Base-by-base conservation (phyloP, 2,888 invertebrate genomes). In the Pantelozetes paolii region DNA sequence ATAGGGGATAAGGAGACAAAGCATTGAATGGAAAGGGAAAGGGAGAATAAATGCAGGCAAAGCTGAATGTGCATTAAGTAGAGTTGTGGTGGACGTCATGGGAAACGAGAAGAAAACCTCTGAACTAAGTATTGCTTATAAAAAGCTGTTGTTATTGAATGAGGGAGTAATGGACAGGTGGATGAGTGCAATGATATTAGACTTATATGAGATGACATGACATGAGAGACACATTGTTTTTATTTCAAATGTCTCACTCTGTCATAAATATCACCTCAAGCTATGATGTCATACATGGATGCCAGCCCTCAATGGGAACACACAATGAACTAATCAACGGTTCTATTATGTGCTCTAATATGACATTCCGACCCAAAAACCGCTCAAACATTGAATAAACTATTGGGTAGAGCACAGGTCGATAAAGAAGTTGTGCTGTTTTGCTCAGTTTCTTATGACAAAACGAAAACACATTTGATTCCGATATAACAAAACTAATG, bases 181-280 rank as follows among this genome's bases (percentile, higher is more conserved):
- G 50, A 50, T 20, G 15, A 5, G 3, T 50, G 20, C 20, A n/a
- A 5, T 18, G 5, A 8, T 9, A 50, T 50, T 8, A 50, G 50
- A 50, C 8, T 18, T 15, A 9, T 5, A 36, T 36, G 6, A 36
- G 36, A 36, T 36, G 50, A 18, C 50, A 50, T 50, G n/a, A 9
- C 50, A 50, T 50, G 50, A 42, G 45, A 9, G 15, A 11, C 9
- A 42, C 45, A 11, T 9, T 42, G 23, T 57, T 23, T 23, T 57
- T 8, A 3, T 23, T 8, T 5, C 8, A 57, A 18, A 23, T 57
- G 23, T 57, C 57, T 23, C 57, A 57, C 28, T 28, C 23, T 8
- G n/a, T 57, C 57, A 2, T n/a, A 36, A 26, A 23, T 57, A 57
- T 57, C 18, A 57, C 57, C 57, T 57, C 57, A 57, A 57, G 57